Evolutionary conservation across 2,113 vertebrate genomes (phyloP), one percentile per base, ranked within the genome.

Genomic region (Daphoenositta chrysoptera): DNA sequence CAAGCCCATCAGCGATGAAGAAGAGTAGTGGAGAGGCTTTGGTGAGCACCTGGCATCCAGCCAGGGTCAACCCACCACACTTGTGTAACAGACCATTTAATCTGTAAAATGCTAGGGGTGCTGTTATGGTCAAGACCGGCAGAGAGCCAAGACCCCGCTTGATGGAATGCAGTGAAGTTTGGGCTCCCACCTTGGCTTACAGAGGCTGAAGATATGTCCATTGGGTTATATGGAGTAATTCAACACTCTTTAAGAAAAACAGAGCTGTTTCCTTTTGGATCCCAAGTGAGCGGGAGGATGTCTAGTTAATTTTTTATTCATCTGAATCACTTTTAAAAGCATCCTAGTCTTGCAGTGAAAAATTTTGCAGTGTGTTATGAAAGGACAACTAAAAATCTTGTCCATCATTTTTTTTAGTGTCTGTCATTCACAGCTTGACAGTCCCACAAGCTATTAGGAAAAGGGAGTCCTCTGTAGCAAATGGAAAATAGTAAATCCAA

Each of bases 221-320:
- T 64, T 64, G 75, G 47, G 33, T 86, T 92, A 71, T 70, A 86
- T 0, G 57, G 50, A 91, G 61, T 54, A 85, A 93, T 78, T 80
- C 76, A 93, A 72, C 66, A 58, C 28, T 8, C 19, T 77, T 72
- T 60, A 88, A 89, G 79, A 68, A 88, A 94, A 86, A 94, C 3
- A 93, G 26, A 95, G 53, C 56, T 16, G 5, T 96, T 95, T 97
- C 57, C 64, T 90, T 68, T 68, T 2, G 2, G 56, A 92, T 73
- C 31, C 56, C 64, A 51, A 93, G 71, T 78, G 76, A 69, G 83
- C 60, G 1, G 82, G 76, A 94, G 83, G 71, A 94, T 68, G 90
- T 93, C 79, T 94, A 92, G 60, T 56, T 92, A n/a, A 64, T 72
- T 90, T 93, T 93, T 94, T 68, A 90, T 93, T 95, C 47, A 81